Evolutionary conservation across 2,888 invertebrate species (phyloP).

Genomic region (Boloria euphrosyne): DNA sequence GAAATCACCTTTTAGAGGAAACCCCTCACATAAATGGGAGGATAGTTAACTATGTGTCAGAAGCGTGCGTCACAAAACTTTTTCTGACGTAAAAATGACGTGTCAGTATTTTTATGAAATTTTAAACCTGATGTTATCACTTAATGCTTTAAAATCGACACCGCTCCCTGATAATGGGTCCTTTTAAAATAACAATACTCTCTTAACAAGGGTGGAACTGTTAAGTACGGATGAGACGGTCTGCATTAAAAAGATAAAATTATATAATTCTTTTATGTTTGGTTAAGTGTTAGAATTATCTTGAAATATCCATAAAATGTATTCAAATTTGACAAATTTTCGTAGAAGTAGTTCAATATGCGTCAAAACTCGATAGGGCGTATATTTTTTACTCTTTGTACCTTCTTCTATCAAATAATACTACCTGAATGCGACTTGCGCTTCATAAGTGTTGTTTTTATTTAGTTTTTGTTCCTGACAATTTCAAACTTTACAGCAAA

Average conservation of each 20-base stretch:
- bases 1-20: constrained; percentile 33
- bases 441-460: too few species aligned
- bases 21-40: constrained; percentile 24
- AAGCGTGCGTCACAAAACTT: constrained; percentile 37
- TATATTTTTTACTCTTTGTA: too few species aligned
- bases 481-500: too few species aligned
- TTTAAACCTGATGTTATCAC: constrained; percentile 30
- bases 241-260: constrained; percentile 9
- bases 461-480: too few species aligned
- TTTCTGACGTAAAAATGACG: constrained; percentile 36
- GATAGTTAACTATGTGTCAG: constrained; percentile 17
- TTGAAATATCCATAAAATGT: not conserved
- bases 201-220: constrained; percentile 16
- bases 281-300: constrained; percentile 12
- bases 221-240: constrained; percentile 12
- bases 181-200: constrained; percentile 22
- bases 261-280: constrained; percentile 14
- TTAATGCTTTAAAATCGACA: constrained; percentile 31
- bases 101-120: constrained; percentile 30
- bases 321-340: not conserved
- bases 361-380: too few species aligned
- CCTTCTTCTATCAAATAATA: too few species aligned
- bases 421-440: too few species aligned
- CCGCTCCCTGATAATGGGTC: constrained; percentile 26
- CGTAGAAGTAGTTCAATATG: not conserved